Evolutionary conservation across 1,140 invertebrate species (phyloP).

Genomic region (Bombus superbus): DNA sequence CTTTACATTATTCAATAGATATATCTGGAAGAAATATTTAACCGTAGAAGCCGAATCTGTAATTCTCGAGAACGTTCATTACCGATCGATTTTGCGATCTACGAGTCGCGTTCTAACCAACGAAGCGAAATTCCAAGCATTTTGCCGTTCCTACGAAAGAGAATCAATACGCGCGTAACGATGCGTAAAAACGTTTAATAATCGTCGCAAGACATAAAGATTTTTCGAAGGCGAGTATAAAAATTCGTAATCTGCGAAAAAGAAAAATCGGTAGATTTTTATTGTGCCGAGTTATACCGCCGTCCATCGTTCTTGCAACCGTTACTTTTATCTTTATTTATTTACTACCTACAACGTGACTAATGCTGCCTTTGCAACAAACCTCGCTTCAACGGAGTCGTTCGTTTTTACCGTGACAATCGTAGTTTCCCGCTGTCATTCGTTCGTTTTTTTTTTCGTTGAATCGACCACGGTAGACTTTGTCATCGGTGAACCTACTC

Average conservation of each 20-base stretch:
- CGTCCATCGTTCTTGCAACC: neutral
- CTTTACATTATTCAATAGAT: slow-evolving; percentile 61
- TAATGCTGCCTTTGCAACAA: neutral
- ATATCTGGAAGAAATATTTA: neutral
- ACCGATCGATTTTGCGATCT: neutral
- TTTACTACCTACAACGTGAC: neutral
- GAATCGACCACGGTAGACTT: neutral
- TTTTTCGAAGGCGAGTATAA: neutral
- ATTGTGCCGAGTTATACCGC: neutral
- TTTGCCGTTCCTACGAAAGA: neutral
- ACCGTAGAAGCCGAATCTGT: slow-evolving; percentile 15
- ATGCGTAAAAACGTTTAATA: neutral
- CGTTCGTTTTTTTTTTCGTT: neutral
- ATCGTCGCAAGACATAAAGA: neutral
- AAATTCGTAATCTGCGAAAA: neutral
- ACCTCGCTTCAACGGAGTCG: neutral
- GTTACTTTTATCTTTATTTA: slow-evolving; percentile 32
- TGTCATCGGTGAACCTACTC: neutral
- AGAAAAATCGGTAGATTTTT: neutral
- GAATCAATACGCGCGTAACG: neutral
- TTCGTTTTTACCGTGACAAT: neutral
- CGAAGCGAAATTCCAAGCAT: neutral
- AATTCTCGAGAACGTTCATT: neutral
- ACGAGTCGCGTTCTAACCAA: neutral
- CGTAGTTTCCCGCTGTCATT: neutral